Base-by-base conservation (phyloP, 2,888 invertebrate genomes). In the Drosophila ezoana region DNA sequence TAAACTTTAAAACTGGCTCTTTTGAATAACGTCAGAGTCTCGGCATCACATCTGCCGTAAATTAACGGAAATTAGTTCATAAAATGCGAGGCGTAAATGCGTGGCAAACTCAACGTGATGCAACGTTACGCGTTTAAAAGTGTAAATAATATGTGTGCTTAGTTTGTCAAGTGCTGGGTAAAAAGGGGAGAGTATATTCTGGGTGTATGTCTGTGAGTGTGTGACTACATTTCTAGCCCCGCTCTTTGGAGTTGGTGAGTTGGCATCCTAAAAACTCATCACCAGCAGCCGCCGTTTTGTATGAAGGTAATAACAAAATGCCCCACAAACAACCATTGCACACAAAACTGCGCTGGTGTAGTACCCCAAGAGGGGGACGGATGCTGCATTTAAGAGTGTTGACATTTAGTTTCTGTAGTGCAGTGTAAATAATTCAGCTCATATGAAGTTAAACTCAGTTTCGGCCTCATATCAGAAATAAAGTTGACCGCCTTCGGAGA, bases 21-120 rank as follows among this genome's bases (percentile, higher is more conserved):
- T 81, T 69, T 69, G 75, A 88, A 87, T 77, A 84, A 49, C 69
- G 52, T 37, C 43, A 32, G 20, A 62, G 48, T 44, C 52, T 44
- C 35, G 45, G 47, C 66, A 60, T 69, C 76, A 76, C 79, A 79
- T 89, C 82, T 85, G 88, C 86, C 85, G 88, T 87, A 89, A 83
- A 79, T 85, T 79, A 85, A 89, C 85, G 85, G 85, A 85, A 89
- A 85, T 87, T 87, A 85, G 89, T 85, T 89, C 86, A 87, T 87
- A 89, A 89, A 87, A 89, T 78, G 89, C 48, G 63, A 70, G 87
- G 69, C 68, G 78, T 77, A 72, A 82, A 70, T 59, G 87, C 69
- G 76, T 73, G 67, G 72, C 69, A 59, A 75, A 79, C 74, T 61
- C 61, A 65, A 75, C 77, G 73, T 63, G 63, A 33, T 67, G 89